These are phyloP conservation scores for Alauda arvensis DNA, from an alignment of 2,797 vertebrate species.

Conservation along the genomic window DNA sequence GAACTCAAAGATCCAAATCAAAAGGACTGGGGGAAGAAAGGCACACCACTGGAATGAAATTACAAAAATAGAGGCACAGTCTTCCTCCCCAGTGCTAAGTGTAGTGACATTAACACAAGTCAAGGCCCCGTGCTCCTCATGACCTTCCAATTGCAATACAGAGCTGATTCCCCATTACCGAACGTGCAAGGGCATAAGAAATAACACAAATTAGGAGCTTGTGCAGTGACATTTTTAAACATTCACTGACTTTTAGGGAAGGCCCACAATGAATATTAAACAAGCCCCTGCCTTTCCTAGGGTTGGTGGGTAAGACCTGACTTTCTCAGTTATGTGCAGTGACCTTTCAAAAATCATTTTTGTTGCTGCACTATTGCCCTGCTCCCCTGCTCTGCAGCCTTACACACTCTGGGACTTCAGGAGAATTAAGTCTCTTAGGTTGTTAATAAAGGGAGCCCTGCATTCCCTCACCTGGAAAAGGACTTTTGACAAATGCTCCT, in stretches of 20 bases:
- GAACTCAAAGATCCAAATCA: background rate
- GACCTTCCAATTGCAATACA: background rate
- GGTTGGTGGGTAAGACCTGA: background rate
- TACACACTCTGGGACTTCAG: background rate
- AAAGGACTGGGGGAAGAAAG: background rate
- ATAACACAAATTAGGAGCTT: background rate
- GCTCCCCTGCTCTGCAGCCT: background rate
- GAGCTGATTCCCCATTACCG: background rate
- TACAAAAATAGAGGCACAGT: background rate
- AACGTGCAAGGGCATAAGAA: background rate
- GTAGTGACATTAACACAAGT: background rate
- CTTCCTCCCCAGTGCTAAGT: background rate
- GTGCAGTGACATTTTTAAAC: conserved; percentile 48
- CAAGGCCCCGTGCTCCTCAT: fast-evolving
- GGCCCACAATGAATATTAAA: conserved; percentile 23
- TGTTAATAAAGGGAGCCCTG: background rate
- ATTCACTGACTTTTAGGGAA: conserved; percentile 19
- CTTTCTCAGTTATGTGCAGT: background rate
- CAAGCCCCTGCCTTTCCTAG: background rate
- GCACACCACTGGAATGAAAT: background rate
- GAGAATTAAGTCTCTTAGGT: background rate
- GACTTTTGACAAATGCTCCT: background rate
- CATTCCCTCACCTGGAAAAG: background rate
- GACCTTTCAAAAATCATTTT: conserved; percentile 22
- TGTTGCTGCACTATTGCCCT: background rate